A percentile compares a stretch with the other conserved stretches of the same genome.
These are phyloP conservation scores for Drosophila athabasca DNA, from an alignment of 1,140 invertebrate species.

Conservation along the genomic window DNA sequence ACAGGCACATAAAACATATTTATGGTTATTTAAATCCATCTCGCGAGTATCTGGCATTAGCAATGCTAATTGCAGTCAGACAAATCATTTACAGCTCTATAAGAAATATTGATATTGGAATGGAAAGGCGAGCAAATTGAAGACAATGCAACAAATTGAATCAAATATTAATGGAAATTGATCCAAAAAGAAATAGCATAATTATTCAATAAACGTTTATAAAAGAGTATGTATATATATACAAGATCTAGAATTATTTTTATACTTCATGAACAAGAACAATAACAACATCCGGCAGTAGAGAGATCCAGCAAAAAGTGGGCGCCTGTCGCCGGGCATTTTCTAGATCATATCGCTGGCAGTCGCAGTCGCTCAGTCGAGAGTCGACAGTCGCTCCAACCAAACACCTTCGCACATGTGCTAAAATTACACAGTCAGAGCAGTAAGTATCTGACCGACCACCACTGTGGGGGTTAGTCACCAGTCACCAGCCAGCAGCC, in stretches of 20 bases:
- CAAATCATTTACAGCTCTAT: slow-evolving; percentile 59
- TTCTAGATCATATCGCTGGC: slow-evolving; percentile 80
- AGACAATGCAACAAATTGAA: slow-evolving; percentile 51
- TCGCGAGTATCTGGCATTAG: slow-evolving; percentile 40
- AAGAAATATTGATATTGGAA: slow-evolving; percentile 53
- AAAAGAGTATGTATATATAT: slow-evolving; percentile 21
- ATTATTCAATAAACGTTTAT: slow-evolving; percentile 48
- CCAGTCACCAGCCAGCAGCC: slow-evolving; percentile 41
- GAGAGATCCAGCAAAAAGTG: slow-evolving; percentile 40
- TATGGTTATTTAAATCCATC: slow-evolving; percentile 51
- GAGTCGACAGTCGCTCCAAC: background rate
- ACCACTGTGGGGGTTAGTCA: slow-evolving; percentile 19
- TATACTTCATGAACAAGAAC: slow-evolving; percentile 32
- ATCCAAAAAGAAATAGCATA: slow-evolving; percentile 58
- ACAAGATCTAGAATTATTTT: slow-evolving; percentile 10
- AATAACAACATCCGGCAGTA: slow-evolving; percentile 73
- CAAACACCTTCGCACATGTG: slow-evolving; percentile 81
- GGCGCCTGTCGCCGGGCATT: slow-evolving; percentile 71
- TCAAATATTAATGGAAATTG: slow-evolving; percentile 29
- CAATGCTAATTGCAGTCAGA: slow-evolving; percentile 66
- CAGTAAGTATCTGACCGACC: slow-evolving; percentile 38
- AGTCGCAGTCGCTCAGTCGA: slow-evolving; percentile 33
- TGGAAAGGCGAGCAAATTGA: slow-evolving; percentile 64
- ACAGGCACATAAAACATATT: slow-evolving; percentile 61
- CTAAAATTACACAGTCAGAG: slow-evolving; percentile 69